phyloP scores from a whole-genome alignment of 1,140 invertebrate species.

The Cryptotermes secundus region DNA sequence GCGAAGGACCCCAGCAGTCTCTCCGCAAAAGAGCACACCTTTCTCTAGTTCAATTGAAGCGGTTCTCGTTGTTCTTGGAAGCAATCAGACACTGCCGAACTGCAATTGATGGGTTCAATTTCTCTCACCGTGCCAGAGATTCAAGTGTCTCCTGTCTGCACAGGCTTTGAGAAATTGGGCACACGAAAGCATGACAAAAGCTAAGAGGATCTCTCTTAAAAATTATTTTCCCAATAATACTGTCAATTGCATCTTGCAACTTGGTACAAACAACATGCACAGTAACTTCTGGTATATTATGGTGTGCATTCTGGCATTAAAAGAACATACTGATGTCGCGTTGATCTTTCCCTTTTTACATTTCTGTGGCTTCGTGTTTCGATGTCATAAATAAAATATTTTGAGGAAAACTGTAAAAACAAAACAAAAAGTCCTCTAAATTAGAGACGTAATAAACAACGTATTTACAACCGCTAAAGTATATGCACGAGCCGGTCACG shows the following conservation, averaged over 20 bases:
- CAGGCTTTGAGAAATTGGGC: background rate
- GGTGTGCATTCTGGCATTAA: too few species aligned
- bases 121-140: background rate
- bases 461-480: too few species aligned
- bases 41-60: background rate
- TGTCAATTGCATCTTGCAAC: background rate
- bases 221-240: background rate
- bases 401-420: too few species aligned
- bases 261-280: background rate
- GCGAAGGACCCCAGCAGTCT: background rate
- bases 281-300: background rate
- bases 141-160: background rate
- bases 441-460: too few species aligned
- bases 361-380: too few species aligned
- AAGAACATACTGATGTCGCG: too few species aligned
- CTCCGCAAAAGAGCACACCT: background rate
- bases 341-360: too few species aligned
- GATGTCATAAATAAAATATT: too few species aligned
- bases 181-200: background rate
- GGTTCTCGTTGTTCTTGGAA: background rate
- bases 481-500: too few species aligned
- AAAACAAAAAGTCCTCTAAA: too few species aligned
- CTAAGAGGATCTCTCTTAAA: background rate
- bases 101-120: background rate
- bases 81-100: background rate